Percentiles rank a stretch among this genome's conserved stretches.
phyloP scores from a whole-genome alignment of 1,140 invertebrate species.

The Pemphigus obesinymphae region DNA sequence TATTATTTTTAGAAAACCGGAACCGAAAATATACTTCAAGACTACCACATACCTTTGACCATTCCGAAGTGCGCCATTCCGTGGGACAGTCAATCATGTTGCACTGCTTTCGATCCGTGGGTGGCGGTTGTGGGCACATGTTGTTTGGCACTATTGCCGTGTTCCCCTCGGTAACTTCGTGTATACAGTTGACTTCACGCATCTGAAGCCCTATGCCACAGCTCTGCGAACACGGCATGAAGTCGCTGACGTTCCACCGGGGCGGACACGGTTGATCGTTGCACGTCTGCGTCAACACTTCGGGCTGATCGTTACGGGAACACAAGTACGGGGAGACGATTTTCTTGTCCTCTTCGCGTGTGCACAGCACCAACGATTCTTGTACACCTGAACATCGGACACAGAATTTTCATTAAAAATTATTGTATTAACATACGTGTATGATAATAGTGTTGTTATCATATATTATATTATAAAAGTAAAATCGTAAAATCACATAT shows the following conservation, averaged over 20 bases:
- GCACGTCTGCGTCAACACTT: slow-evolving; percentile 82
- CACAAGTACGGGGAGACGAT: slow-evolving; percentile 76
- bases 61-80: slow-evolving; percentile 74
- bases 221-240: slow-evolving; percentile 59
- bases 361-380: slow-evolving; percentile 86
- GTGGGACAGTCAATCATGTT: slow-evolving; percentile 87
- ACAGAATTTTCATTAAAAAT: not conserved
- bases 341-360: slow-evolving; percentile 77
- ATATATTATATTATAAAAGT: too few species aligned
- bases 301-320: slow-evolving; percentile 74
- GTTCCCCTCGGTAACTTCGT: slow-evolving; percentile 83
- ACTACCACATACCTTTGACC: slow-evolving; percentile 62
- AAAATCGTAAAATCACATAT: not conserved
- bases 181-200: slow-evolving; percentile 83
- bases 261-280: slow-evolving; percentile 89
- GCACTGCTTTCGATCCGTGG: slow-evolving; percentile 80
- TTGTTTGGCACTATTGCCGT: slow-evolving; percentile 81
- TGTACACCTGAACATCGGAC: slow-evolving; percentile 58
- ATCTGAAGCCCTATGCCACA: slow-evolving; percentile 79
- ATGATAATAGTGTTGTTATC: too few species aligned
- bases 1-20: too few species aligned
- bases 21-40: not conserved
- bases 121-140: slow-evolving; percentile 82
- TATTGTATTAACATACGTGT: not conserved
- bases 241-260: slow-evolving; percentile 80